Base-by-base conservation (phyloP, 92 coral and sea anemone species). In the Phenganax marumi region DNA sequence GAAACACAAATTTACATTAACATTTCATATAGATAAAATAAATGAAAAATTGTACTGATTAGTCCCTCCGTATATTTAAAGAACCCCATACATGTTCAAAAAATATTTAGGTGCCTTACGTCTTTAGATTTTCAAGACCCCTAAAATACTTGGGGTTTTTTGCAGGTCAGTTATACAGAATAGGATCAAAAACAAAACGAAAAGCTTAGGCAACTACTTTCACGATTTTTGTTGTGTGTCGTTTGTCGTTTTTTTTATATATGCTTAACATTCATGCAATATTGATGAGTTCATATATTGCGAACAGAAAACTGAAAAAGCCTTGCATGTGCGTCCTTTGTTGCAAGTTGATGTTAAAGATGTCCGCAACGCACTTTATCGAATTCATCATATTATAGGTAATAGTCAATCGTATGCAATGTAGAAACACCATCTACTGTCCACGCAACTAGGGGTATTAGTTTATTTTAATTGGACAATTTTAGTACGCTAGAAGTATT, bases 1-100 rank as follows among this genome's bases (percentile, higher is more conserved):
- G 43, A 33, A 33, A 33, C 43, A 33, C 5, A 33, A 64, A 3
- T 21, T 62, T 62, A 62, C 68, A 62, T 62, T 62, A 64, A 66
- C n/a, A 66, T 66, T 66, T 66, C 72, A 66, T 66, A 49, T 66
- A 49, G 25, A 66, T 66, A 66, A 33, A 66, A 66, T 62, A 5
- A 62, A 62, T 62, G 43, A 8, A 62, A 39, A 62, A 62, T 62
- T 62, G 7, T 62, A 62, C 25, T 62, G 25, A 19, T 62, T 23
- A 62, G 43, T 18, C 68, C 33, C 25, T 62, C 33, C 68, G 7
- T 49, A 1, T 12, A 10, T 66, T 5, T 33, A 7, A 12, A 66
- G 43, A 66, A 66, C 14, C 49, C 50, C 7, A 49, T 49, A 22
- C 48, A 24, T 66, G 26, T 66, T 33, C 5, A 4, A 7, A 62